phyloP scores from a whole-genome alignment of 2,888 invertebrate genomes.

The Drosophila birchii region DNA sequence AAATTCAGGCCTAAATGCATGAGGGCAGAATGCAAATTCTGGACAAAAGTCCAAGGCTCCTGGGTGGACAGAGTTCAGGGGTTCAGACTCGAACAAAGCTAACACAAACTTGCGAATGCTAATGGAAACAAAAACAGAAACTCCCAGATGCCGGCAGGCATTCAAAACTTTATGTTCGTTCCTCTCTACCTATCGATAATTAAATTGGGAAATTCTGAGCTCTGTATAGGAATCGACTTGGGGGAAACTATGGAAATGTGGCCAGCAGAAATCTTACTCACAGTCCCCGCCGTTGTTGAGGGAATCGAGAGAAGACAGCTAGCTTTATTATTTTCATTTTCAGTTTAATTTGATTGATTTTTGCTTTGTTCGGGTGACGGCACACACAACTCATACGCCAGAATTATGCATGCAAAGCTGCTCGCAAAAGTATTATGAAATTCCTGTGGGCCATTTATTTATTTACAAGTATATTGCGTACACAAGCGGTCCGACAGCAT shows the following conservation, averaged over 20 bases:
- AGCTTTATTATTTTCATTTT: conserved; percentile 68
- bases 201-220: conserved; percentile 61
- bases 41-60: conserved; percentile 22
- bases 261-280: conserved; percentile 16
- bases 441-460: conserved; percentile 59
- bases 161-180: conserved; percentile 52
- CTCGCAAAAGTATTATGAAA: conserved; percentile 58
- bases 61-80: conserved; percentile 35
- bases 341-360: conserved; percentile 77
- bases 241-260: conserved; percentile 24
- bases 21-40: conserved; percentile 16
- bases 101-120: conserved; percentile 34
- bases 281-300: conserved; percentile 6
- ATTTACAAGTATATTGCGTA: conserved; percentile 48
- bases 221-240: conserved; percentile 13
- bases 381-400: conserved; percentile 59
- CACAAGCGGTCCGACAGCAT: conserved; percentile 11
- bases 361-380: conserved; percentile 39
- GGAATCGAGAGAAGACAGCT: conserved; percentile 17
- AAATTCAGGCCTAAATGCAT: conserved; percentile 52
- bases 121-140: conserved; percentile 50
- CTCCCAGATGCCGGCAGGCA: conserved; percentile 48
- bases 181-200: conserved; percentile 51
- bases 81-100: conserved; percentile 8
- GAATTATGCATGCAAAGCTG: conserved; percentile 71